Evolutionary conservation across 2,113 vertebrate genomes (phyloP).

Genomic region (Mesoclemmys tuberculata): DNA sequence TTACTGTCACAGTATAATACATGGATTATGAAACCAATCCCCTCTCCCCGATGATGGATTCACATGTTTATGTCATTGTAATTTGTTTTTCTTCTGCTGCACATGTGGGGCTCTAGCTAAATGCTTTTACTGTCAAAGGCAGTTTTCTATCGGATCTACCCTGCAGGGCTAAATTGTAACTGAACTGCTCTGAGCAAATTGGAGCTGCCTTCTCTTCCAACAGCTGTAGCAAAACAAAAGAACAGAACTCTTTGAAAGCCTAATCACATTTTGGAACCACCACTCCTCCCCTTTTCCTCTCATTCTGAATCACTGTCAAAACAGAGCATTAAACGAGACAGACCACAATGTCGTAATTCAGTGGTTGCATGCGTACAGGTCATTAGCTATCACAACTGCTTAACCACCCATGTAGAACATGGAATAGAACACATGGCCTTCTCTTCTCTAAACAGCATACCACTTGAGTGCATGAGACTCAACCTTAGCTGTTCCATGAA

Average conservation of each 20-base stretch:
- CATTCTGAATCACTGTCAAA: fast-evolving
- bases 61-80: conserved; percentile 5
- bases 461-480: fast-evolving
- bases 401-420: fast-evolving
- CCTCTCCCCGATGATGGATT: conserved; percentile 40
- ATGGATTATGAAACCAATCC: conserved; percentile 34
- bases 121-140: neutral
- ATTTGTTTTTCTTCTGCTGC: conserved; percentile 42
- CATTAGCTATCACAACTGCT: fast-evolving
- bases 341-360: fast-evolving
- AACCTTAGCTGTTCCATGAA: neutral
- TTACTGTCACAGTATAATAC: conserved; percentile 35
- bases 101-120: neutral
- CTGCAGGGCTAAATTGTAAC: neutral
- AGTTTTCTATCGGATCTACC: conserved; percentile 1
- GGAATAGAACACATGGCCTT: fast-evolving
- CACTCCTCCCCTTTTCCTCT: neutral
- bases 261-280: fast-evolving
- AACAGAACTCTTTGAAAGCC: fast-evolving
- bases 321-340: fast-evolving
- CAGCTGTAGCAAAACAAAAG: neutral
- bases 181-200: fast-evolving
- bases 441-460: fast-evolving
- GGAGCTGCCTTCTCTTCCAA: conserved; percentile 8
- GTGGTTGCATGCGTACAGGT: neutral